Base-by-base conservation (phyloP, 2,113 vertebrate species). In the Oncorhynchus tshawytscha region DNA sequence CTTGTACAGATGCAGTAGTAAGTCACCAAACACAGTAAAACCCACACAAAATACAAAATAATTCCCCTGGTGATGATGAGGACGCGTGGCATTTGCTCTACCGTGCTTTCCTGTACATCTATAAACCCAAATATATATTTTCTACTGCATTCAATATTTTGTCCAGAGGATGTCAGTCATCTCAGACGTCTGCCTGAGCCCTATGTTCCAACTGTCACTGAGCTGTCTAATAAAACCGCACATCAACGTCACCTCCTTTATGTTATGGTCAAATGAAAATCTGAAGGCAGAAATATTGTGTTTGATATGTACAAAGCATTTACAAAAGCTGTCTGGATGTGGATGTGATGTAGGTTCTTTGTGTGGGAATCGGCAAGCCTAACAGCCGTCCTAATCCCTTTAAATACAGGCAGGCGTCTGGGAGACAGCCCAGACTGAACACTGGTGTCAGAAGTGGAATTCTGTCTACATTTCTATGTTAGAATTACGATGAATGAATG, bases 311-410 rank as follows among this genome's bases (percentile, higher is more conserved):
- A 82, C 76, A 39, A 86, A 72, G 62, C 64, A 25, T 67, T 71
- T 77, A 75, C 76, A 66, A 85, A 77, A 24, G 78, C 84, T 84
- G 78, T 67, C 15, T 76, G 78, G 69, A 84, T 84, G 77, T 78
- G 71, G 49, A 64, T 67, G 73, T 76, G 71, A 84, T 84, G 77
- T 78, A 70, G 54, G 54, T 67, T 72, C 86, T 88, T 88, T 89
- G 84, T 87, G 88, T 74, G 71, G 49, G 66, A 54, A 78, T 78
- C 85, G 78, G 78, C 80, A 83, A 80, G 77, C 71, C 74, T 89
- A 87, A 85, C 82, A 78, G 71, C 82, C 87, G 84, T 88, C 85
- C 27, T 81, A 88, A 91, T 90, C 88, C 89, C 78, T 85, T 83
- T 87, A 49, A 75, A 80, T 73, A 2, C 71, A 71, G 60, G 77